These are phyloP conservation scores for Lasius fuliginosus DNA, from an alignment of 2,888 invertebrate genomes.

Conservation along the genomic window DNA sequence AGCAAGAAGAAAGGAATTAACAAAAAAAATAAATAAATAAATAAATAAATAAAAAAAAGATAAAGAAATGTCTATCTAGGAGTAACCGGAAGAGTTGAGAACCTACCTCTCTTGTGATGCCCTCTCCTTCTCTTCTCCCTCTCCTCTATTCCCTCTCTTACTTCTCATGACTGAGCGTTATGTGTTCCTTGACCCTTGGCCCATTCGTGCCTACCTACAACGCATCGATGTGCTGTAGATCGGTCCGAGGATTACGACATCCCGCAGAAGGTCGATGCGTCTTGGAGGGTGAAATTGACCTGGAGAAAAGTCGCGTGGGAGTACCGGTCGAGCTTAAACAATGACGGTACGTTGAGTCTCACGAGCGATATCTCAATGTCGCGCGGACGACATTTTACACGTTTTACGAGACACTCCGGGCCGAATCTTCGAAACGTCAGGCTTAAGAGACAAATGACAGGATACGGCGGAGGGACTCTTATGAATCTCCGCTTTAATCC, in stretches of 20 bases:
- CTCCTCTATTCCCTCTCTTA: background rate
- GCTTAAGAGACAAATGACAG: constrained; percentile 14
- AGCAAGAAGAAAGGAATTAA: background rate
- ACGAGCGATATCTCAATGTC: constrained; percentile 42
- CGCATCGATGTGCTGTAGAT: constrained; percentile 57
- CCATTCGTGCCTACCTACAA: constrained; percentile 33
- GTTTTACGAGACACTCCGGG: constrained; percentile 37
- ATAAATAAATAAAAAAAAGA: background rate
- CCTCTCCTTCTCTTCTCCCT: background rate
- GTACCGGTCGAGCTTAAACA: constrained; percentile 52
- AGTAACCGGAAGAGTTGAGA: constrained; percentile 30
- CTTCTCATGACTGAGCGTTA: constrained; percentile 55
- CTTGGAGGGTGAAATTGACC: constrained; percentile 59
- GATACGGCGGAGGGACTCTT: background rate
- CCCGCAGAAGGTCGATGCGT: constrained; percentile 65
- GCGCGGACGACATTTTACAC: constrained; percentile 38
- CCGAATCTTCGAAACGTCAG: constrained; percentile 23
- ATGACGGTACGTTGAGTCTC: constrained; percentile 19
- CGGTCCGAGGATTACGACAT: constrained; percentile 63
- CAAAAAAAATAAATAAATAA: background rate
- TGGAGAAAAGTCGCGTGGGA: constrained; percentile 58
- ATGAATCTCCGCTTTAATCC: constrained; percentile 19
- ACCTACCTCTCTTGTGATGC: constrained; percentile 22
- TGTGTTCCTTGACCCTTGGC: constrained; percentile 37
- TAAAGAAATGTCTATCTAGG: background rate